Evolutionary conservation across 2,113 vertebrate species (phyloP), one percentile per base, ranked within the genome.

Genomic region (Symphodus melops): DNA sequence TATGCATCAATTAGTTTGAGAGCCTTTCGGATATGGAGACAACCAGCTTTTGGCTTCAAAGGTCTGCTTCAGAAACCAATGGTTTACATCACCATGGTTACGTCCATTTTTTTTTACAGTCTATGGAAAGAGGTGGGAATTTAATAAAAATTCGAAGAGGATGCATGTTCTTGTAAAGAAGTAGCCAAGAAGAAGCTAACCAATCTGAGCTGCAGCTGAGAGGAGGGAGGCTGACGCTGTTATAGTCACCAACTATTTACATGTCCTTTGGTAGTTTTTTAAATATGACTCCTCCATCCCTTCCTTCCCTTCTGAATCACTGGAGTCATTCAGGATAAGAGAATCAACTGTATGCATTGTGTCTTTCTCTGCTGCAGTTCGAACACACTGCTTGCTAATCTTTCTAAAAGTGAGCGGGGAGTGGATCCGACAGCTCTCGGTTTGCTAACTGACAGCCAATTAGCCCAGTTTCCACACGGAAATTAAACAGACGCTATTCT

Each of bases 361-460:
- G 39, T 63, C 67, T 21, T 77, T n/a, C 39, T 56, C 56, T 44
- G 69, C 65, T 68, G 78, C 72, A 77, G 33, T 55, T 4, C 19
- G 65, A 77, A 23, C 72, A 68, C 33, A 54, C 70, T 70, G 80
- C 44, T 76, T 78, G 70, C 56, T 82, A 84, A 87, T 87, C 69
- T 79, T 48, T 67, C 58, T 49, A 75, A 62, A 76, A 79, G 75
- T 53, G 73, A 84, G 64, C 59, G 20, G 55, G 37, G 72, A 85
- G 75, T 79, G 77, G 73, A 84, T 87, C 53, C 70, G 88, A 86
- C 88, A 88, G 84, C 68, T 73, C 64, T 71, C 42, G 63, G 71
- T 83, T 88, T 68, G 5, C 76, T 80, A 61, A 79, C 81, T 77
- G 88, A 86, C 84, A 85, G 77, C 71, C 82, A 83, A 88, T 90